Base-by-base conservation (phyloP, 2,797 vertebrate species). In the Protosalanx chinensis region DNA sequence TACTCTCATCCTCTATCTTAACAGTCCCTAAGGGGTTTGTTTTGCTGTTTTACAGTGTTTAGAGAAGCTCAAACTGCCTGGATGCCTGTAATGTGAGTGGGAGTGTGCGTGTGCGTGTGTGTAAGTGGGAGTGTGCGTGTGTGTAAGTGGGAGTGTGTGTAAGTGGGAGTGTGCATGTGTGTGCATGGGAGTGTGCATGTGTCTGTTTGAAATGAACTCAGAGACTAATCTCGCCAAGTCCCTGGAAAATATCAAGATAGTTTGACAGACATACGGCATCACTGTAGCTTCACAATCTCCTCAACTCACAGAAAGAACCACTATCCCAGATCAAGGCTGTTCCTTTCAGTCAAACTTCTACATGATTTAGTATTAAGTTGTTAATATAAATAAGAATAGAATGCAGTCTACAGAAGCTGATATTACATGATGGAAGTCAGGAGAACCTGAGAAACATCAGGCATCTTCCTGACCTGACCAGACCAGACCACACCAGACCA, bases 181-280 rank as follows among this genome's bases (percentile, higher is more conserved):
- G 29, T 61, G 5, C 18, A 3, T 29, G 12, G 4, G 33, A 41
- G 20, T 29, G 23, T 51, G 13, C 51, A 20, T 29, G 23, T 51
- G 13, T 66, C 7, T 66, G 37, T 41, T 41, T 80, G 76, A 83
- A 85, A 86, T 79, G 79, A 67, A 78, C 67, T 82, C 63, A 68
- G 66, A 30, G 51, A 51, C 29, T 33, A 20, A 65, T 10, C n/a
- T 49, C 1, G 41, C 41, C 23, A 77, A 68, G 73, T 76, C 74
- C 59, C 2, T 2, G 53, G 68, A 72, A 29, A 78, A 85, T 83
- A 83, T 77, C 79, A 86, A 86, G 66, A 67, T 59, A 6, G 13
- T 46, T 72, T 61, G 27, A 49, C 18, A 64, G 64, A 76, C 56
- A 32, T 67, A 70, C 65, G 53, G 64, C 71, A 62, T 57, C 68